Evolutionary conservation across 2,888 invertebrate species (phyloP).

Genomic region (Lithophane socia): DNA sequence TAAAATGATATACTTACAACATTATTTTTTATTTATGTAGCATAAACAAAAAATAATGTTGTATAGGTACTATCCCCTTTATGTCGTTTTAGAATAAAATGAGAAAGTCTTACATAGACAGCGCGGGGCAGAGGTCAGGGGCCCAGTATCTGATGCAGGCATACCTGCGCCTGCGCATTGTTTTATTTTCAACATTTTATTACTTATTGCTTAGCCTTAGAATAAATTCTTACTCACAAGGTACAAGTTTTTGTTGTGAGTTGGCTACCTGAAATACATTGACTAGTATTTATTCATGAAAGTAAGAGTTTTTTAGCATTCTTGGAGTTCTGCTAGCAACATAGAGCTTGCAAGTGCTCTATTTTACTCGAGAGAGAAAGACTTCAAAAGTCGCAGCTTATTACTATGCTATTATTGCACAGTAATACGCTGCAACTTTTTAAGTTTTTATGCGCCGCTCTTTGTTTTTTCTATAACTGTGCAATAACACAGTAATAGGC

Average conservation of each 20-base stretch:
- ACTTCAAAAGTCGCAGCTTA: no score
- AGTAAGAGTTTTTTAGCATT: neutral
- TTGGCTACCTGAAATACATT: neutral
- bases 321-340: neutral
- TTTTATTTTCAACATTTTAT: conserved; percentile 56
- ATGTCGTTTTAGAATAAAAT: conserved; percentile 48
- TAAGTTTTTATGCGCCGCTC: no score
- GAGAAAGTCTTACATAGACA: conserved; percentile 33
- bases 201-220: conserved; percentile 42
- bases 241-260: neutral
- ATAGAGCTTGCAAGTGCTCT: neutral
- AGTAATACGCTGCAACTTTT: no score
- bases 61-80: conserved; percentile 12
- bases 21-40: no score
- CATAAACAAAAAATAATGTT: no score
- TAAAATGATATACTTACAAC: no score
- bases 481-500: no score
- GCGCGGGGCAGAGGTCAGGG: conserved; percentile 47
- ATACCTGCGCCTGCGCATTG: conserved; percentile 24
- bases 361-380: neutral
- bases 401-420: no score
- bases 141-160: conserved; percentile 62
- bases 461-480: no score
- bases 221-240: conserved; percentile 15
- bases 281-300: neutral